Base-by-base conservation (phyloP, 2,888 invertebrate genomes). In the Archaeoteleia sp. region DNA sequence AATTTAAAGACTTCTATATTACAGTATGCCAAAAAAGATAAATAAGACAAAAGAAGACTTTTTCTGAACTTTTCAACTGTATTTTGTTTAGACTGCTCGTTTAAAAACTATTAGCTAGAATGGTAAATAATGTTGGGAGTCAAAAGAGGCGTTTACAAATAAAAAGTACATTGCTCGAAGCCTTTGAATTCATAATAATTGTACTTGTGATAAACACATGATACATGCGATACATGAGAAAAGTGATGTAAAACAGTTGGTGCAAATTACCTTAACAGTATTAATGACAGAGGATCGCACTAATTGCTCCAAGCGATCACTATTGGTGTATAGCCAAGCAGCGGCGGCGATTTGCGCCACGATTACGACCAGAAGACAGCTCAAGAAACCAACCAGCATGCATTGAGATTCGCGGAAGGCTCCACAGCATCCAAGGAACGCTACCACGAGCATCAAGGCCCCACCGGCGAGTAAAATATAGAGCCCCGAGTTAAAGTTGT, bases 351-450 rank as follows among this genome's bases (percentile, higher is more conserved):
- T 88, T 86, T 95, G 91, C 9, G 91, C 91, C 55, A 92, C 92
- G 82, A 95, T 89, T 62, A 94, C 91, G 62, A 95, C 88, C 75
- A 95, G 87, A 63, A 95, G 87, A 70, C 92, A 88, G 76, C 92
- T 89, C 86, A 94, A 93, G 86, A 94, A 95, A 91, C 94, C 85
- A 66, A 91, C 89, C 34, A 96, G 89, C 87, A 93, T 89, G 82
- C 93, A 93, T 78, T 91, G 91, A 12, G 92, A 93, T 85, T 93
- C 92, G 74, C 90, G 90, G 67, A 92, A 89, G 4, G 95, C 93
- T 25, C 95, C 95, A 79, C 92, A 93, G 80, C 95, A 95, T 53
- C 95, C 95, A 37, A 95, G 88, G 84, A 94, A 92, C 9, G 93
- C 92, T 15, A 94, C 90, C 32, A 94, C 82, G 62, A 93, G 88